These are phyloP conservation scores for Neoscelio sp. DNA, from an alignment of 2,888 invertebrate species.

Conservation along the genomic window DNA sequence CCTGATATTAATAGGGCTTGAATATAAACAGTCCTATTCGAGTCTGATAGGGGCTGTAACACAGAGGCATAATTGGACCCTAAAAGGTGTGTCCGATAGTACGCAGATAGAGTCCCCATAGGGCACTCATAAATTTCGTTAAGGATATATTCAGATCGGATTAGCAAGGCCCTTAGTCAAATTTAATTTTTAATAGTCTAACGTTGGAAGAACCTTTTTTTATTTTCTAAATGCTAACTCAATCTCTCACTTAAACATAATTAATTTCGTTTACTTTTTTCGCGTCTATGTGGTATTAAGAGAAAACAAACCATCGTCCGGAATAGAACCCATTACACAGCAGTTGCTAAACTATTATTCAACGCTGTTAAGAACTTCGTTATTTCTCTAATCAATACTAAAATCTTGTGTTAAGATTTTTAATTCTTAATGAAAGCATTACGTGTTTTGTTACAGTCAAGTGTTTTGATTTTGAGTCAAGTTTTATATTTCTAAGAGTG, in stretches of 20 bases:
- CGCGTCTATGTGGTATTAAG: constrained; percentile 16
- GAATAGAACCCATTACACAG: constrained; percentile 48
- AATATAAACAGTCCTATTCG: too few relatives aligned
- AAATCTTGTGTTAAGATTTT: too few relatives aligned
- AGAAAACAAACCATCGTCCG: constrained; percentile 14
- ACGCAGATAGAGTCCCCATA: constrained; percentile 10
- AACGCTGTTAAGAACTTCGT: constrained; percentile 22
- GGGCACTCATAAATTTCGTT: constrained; percentile 18
- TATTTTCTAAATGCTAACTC: too few relatives aligned
- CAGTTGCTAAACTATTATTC: constrained; percentile 47
- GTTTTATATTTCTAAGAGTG: too few relatives aligned
- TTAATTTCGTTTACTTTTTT: too few relatives aligned
- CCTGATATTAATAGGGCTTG: too few relatives aligned
- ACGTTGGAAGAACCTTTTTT: too few relatives aligned
- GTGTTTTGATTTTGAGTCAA: too few relatives aligned
- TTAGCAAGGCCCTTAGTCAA: neutral
- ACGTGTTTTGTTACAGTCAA: too few relatives aligned
- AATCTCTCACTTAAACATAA: too few relatives aligned
- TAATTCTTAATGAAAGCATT: too few relatives aligned
- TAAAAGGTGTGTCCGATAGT: constrained; percentile 43
- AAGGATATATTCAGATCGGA: constrained; percentile 11
- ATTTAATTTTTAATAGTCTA: constrained; percentile 20
- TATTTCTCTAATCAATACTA: constrained; percentile 17
- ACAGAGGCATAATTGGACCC: constrained; percentile 41
- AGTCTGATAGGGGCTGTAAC: constrained; percentile 10